Evolutionary conservation across 1,140 invertebrate genomes (phyloP).

Genomic region (Papilio polytes): DNA sequence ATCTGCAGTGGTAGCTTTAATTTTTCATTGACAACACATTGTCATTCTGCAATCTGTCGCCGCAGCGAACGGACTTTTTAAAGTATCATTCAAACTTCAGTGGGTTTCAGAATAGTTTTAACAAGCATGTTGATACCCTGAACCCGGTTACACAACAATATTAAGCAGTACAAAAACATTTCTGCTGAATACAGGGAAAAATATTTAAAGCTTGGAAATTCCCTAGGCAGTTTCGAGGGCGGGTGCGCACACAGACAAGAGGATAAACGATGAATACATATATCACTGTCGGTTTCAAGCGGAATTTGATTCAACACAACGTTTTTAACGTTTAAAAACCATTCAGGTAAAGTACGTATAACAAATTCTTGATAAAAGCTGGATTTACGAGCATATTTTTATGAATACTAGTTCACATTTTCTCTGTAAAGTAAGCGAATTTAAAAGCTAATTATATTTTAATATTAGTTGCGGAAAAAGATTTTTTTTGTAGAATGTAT

Average conservation of each 20-base stretch:
- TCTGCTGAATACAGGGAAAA: slow-evolving; percentile 56
- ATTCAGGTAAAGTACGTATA: background rate
- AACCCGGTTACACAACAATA: background rate
- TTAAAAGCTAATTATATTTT: background rate
- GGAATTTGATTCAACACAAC: slow-evolving; percentile 32
- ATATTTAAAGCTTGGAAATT: slow-evolving; percentile 52
- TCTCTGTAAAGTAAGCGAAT: background rate
- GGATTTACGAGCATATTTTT: background rate
- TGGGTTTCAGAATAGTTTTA: no score
- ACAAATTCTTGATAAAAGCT: background rate
- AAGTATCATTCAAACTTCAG: no score
- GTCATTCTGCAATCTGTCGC: background rate
- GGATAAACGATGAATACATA: slow-evolving; percentile 73
- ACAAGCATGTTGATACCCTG: background rate
- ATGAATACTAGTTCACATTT: background rate
- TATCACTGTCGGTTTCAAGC: slow-evolving; percentile 67
- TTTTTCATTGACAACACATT: background rate
- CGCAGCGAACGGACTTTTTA: background rate
- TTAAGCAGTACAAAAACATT: slow-evolving; percentile 40
- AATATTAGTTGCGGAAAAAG: no score
- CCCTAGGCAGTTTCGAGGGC: slow-evolving; percentile 54
- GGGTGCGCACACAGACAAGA: slow-evolving; percentile 55
- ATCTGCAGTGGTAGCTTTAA: no score
- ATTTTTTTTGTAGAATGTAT: no score
- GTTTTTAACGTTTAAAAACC: slow-evolving; percentile 24